phyloP scores from a whole-genome alignment of 2,113 vertebrate species.

The Ellobius talpinus region DNA sequence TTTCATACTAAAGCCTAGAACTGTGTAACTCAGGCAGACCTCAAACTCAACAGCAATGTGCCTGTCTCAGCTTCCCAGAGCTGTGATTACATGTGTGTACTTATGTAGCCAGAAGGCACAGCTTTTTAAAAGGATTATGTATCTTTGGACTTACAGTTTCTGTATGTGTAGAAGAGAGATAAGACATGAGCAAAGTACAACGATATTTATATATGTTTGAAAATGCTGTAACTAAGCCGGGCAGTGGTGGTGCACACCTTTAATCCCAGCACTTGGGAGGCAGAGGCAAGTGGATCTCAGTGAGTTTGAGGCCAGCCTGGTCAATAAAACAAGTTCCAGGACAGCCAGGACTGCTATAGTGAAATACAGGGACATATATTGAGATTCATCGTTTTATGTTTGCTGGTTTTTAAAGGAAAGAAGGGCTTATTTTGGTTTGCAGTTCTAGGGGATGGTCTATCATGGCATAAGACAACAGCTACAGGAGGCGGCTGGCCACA shows the following conservation, averaged over 20 bases:
- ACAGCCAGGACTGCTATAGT: not conserved
- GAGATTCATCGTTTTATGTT: not conserved
- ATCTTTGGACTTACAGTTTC: not conserved
- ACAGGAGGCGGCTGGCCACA: not conserved
- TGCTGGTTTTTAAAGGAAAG: not conserved
- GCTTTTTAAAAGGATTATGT: not conserved
- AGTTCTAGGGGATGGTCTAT: not conserved
- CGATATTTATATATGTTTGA: not conserved
- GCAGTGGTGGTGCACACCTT: too few species aligned
- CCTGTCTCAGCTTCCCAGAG: not conserved
- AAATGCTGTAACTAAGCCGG: not conserved
- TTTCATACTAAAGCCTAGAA: not conserved
- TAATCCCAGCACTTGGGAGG: too few species aligned
- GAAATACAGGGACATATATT: not conserved
- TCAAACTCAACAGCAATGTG: not conserved
- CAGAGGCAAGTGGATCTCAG: too few species aligned
- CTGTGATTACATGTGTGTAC: not conserved
- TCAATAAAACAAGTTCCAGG: too few species aligned
- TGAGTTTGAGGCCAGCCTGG: too few species aligned
- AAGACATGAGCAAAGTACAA: not conserved
- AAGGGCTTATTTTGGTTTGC: not conserved
- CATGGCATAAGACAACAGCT: not conserved
- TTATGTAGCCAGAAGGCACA: not conserved
- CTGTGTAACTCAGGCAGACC: not conserved
- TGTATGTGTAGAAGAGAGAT: not conserved